phyloP scores from a whole-genome alignment of 2,797 vertebrate species.

The Rhinoraja longicauda region DNA sequence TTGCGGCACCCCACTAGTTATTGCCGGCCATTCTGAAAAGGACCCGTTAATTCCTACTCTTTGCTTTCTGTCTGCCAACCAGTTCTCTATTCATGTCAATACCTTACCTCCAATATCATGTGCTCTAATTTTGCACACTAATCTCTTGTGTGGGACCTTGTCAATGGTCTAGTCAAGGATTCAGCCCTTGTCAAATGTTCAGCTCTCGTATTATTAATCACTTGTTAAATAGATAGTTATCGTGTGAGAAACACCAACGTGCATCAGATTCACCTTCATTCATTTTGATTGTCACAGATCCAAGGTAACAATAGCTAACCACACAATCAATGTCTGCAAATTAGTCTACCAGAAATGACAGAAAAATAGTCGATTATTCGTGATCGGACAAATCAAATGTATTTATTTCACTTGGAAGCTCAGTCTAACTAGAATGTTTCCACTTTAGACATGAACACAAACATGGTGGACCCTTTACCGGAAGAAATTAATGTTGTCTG shows the following conservation, averaged over 20 bases:
- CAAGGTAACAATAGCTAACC: not conserved
- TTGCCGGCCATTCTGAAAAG: no score
- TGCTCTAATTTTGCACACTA: no score
- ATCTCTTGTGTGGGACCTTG: no score
- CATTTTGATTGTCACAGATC: not conserved
- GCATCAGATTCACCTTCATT: not conserved
- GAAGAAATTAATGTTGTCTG: not conserved
- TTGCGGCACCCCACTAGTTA: no score
- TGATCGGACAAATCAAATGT: not conserved
- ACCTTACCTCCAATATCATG: no score
- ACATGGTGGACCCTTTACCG: not conserved
- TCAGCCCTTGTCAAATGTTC: no score
- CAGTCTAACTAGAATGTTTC: not conserved
- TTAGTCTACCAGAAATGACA: not conserved
- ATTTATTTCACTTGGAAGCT: not conserved
- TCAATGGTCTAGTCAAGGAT: no score
- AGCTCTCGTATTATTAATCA: not conserved
- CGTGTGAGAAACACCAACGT: not conserved
- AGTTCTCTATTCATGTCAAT: no score
- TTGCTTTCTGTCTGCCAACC: no score
- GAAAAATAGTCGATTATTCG: not conserved
- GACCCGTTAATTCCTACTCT: no score
- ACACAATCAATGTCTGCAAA: not conserved
- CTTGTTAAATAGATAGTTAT: not conserved
- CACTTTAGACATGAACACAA: slow-evolving; percentile 3